Evolutionary conservation across 2,113 vertebrate species (phyloP).

Genomic region (Hippocampus abdominalis): DNA sequence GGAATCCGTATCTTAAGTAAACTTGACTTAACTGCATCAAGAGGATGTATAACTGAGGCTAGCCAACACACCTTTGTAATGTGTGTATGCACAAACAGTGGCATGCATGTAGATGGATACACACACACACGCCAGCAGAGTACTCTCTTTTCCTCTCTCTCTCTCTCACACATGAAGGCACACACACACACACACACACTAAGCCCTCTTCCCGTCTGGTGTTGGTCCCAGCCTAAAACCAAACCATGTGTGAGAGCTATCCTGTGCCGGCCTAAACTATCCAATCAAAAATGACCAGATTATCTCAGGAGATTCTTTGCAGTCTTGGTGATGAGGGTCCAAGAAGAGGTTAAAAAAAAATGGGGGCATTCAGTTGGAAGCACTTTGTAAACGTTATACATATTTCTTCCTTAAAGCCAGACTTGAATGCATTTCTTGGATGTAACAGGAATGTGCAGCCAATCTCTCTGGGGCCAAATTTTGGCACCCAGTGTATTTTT

Average conservation of each 20-base stretch:
- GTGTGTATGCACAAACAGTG: slow-evolving; percentile 22
- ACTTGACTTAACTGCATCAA: neutral
- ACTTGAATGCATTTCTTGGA: neutral
- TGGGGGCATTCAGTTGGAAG: neutral
- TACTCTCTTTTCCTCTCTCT: slow-evolving; percentile 1
- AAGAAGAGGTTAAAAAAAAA: neutral
- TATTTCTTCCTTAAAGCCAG: neutral
- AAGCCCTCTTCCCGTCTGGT: slow-evolving; percentile 47
- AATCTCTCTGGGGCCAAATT: neutral
- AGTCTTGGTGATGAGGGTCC: neutral
- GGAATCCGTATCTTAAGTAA: neutral
- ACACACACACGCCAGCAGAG: neutral
- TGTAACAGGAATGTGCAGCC: neutral
- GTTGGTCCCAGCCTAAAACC: slow-evolving; percentile 58
- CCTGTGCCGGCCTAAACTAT: slow-evolving; percentile 37
- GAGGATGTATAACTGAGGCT: slow-evolving; percentile 13
- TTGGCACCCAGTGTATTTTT: neutral
- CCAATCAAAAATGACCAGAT: slow-evolving; percentile 2
- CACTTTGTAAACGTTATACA: neutral
- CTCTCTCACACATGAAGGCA: neutral
- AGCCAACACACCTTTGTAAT: slow-evolving; percentile 25
- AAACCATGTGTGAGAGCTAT: slow-evolving; percentile 57
- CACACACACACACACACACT: slow-evolving; percentile 7
- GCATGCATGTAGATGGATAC: slow-evolving; percentile 16
- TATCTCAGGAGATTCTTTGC: neutral